phyloP scores from a whole-genome alignment of 2,113 vertebrate genomes.

The Paratilapia polleni region DNA sequence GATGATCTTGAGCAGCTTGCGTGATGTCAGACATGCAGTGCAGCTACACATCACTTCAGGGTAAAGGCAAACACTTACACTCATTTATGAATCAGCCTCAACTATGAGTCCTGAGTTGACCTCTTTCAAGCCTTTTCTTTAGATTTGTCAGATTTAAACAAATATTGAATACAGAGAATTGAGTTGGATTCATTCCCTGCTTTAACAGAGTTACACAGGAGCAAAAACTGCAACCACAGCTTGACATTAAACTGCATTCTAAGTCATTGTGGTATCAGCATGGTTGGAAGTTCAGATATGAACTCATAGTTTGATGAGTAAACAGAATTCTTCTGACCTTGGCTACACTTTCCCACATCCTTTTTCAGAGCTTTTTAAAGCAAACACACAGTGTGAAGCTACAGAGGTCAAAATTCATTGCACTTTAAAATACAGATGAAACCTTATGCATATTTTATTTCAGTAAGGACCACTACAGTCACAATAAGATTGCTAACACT shows the following conservation, averaged over 20 bases:
- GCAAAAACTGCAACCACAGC: background rate
- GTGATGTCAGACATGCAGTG: background rate
- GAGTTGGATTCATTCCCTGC: accelerated
- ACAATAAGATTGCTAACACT: background rate
- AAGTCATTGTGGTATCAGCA: background rate
- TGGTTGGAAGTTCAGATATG: background rate
- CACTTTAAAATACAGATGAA: background rate
- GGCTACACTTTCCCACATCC: background rate
- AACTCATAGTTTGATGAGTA: background rate
- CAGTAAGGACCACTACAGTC: background rate
- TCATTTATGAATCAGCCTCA: background rate
- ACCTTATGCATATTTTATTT: background rate
- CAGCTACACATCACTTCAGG: background rate
- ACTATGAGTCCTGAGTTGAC: background rate
- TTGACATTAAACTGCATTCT: background rate
- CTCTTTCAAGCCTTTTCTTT: background rate
- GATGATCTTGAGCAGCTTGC: background rate
- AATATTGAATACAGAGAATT: background rate
- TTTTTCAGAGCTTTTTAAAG: too few relatives aligned
- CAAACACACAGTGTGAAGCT: background rate
- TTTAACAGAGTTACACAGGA: background rate
- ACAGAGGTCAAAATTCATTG: background rate
- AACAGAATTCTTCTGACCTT: background rate
- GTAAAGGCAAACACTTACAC: background rate
- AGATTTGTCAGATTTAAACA: background rate